These are phyloP conservation scores for Drosophila parthenogenetica DNA, from an alignment of 2,888 invertebrate genomes.

Conservation along the genomic window DNA sequence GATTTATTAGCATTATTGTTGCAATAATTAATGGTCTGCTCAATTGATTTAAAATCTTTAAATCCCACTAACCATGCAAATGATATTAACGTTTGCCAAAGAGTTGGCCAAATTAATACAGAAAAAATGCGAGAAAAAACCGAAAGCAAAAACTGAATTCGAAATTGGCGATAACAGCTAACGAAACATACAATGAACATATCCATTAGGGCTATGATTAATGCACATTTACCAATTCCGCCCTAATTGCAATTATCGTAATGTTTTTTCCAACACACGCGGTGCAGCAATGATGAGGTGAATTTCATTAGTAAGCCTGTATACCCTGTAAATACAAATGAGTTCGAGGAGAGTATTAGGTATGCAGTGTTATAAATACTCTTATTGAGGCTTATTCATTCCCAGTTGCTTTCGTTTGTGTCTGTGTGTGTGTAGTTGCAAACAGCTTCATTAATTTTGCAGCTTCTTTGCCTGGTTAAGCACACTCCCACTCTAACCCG, in stretches of 20 bases:
- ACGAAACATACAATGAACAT: slow-evolving; percentile 17
- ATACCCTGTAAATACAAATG: slow-evolving; percentile 9
- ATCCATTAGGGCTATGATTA: slow-evolving; percentile 60
- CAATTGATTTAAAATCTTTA: slow-evolving; percentile 65
- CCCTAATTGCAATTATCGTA: slow-evolving; percentile 27
- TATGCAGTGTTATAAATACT: not conserved
- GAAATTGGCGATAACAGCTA: slow-evolving; percentile 1
- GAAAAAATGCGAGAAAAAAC: slow-evolving; percentile 4
- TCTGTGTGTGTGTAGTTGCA: slow-evolving; percentile 18
- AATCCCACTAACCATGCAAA: slow-evolving; percentile 48
- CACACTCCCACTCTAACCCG: not conserved
- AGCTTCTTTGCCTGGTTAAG: slow-evolving; percentile 2
- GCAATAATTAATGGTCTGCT: slow-evolving; percentile 45
- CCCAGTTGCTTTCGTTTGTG: slow-evolving; percentile 1
- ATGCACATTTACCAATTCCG: slow-evolving; percentile 47
- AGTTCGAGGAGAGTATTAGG: not conserved
- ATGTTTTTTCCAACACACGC: slow-evolving; percentile 4
- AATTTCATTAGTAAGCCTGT: slow-evolving; percentile 31
- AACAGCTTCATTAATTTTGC: slow-evolving; percentile 37
- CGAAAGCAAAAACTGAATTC: slow-evolving; percentile 3
- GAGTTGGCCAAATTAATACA: not conserved
- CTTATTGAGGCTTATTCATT: not conserved
- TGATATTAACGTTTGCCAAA: slow-evolving; percentile 42
- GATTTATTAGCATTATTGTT: slow-evolving; percentile 44
- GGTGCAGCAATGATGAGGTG: slow-evolving; percentile 1